Evolutionary conservation across 2,888 invertebrate species (phyloP), one percentile per base, ranked within the genome.

Genomic region (Eupithecia exiguata): DNA sequence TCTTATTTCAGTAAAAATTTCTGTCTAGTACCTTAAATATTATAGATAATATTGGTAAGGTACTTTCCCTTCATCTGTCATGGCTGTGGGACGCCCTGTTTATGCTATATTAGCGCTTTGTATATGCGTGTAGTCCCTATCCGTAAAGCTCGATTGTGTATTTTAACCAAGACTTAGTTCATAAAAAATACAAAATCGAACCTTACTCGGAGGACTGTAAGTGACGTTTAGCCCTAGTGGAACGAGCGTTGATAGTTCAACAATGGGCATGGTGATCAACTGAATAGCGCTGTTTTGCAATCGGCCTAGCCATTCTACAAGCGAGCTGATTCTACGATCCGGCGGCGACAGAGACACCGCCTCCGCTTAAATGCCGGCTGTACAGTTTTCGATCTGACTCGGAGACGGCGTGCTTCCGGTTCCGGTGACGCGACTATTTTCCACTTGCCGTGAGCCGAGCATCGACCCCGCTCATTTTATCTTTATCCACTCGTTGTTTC

Each of bases 351-450:
- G 14, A 38, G 16, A 25, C 40, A 21, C 40, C 40, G 25, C 21
- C n/a, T 36, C 35, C 9, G 73, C 70, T 49, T 66, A 61, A 35
- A 68, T 72, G 62, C 72, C 72, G 71, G 80, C 71, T 74, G 77
- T 79, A 80, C 77, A 79, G 82, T 76, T 83, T 81, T 84, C 82
- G 81, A 85, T 86, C 80, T 79, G 77, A 83, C 83, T 83, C 82
- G 83, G 81, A 84, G 85, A 86, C 83, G 84, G 81, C 82, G 81
- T 78, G 74, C 86, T 79, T 87, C 87, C 87, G 82, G 78, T 85
- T 86, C 84, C 84, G 84, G 81, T 74, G 74, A 75, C 80, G 81
- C 78, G 80, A 81, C 80, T 81, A 81, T 84, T 84, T 83, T 82
- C 81, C 78, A 81, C 80, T 70, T 72, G 65, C 78, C 74, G 72